Conservation (phyloP, 2,888 invertebrate genomes). For the Oligia latruncula region DNA sequence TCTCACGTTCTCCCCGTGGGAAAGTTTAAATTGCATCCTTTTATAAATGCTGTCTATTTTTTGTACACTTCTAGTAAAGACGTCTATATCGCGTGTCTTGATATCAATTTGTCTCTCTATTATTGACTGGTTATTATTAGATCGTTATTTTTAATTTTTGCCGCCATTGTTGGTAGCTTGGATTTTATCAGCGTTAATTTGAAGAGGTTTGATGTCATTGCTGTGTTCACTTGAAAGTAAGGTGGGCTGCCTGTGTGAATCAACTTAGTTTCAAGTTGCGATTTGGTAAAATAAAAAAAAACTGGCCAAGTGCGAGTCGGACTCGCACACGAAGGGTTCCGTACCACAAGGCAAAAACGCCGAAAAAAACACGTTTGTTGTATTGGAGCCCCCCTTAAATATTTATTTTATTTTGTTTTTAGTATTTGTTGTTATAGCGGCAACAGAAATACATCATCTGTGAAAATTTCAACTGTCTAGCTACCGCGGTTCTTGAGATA, state of each 20-base stretch:
- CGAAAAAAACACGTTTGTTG: too few species aligned
- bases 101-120: conserved; percentile 68
- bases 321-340: too few species aligned
- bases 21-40: conserved; percentile 44
- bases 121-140: conserved; percentile 45
- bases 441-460: too few species aligned
- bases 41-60: conserved; percentile 30
- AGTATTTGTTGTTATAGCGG: too few species aligned
- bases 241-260: background rate
- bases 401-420: too few species aligned
- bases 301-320: too few species aligned
- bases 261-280: background rate
- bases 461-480: too few species aligned
- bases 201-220: conserved; percentile 5
- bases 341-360: too few species aligned
- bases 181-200: conserved; percentile 4
- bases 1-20: conserved; percentile 48
- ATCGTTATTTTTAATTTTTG: conserved; percentile 6
- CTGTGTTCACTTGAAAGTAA: background rate
- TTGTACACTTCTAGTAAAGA: conserved; percentile 45
- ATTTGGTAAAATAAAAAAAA: background rate
- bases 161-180: conserved; percentile 12
- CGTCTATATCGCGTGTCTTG: conserved; percentile 60
- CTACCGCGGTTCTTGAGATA: too few species aligned
- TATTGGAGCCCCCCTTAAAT: too few species aligned